phyloP scores from a whole-genome alignment of 1,140 invertebrate genomes.

The Saccostrea echinata region DNA sequence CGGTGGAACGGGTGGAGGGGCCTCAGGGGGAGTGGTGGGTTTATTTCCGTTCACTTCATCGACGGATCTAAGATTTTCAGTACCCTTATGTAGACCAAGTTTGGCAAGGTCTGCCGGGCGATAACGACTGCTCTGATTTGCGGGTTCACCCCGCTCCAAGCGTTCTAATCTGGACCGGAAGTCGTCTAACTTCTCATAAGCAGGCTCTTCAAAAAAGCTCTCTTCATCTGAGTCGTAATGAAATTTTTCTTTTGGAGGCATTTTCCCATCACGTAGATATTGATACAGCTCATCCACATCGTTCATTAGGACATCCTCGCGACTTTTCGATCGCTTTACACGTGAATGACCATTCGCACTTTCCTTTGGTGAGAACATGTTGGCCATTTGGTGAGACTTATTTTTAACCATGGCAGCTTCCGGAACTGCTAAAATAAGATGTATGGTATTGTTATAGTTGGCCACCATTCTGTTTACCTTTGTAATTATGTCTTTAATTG shows the following conservation, averaged over 20 bases:
- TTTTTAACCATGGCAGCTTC: constrained; percentile 66
- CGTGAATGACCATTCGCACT: constrained; percentile 65
- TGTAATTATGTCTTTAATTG: constrained; percentile 90
- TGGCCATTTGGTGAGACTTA: constrained; percentile 70
- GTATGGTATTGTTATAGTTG: constrained; percentile 91
- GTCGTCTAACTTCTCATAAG: constrained; percentile 75
- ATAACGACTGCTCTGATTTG: constrained; percentile 55
- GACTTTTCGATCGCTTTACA: constrained; percentile 68
- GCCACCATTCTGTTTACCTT: constrained; percentile 88
- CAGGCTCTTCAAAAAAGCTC: constrained; percentile 77
- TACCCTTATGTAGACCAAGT: constrained; percentile 16
- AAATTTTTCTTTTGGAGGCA: constrained; percentile 83
- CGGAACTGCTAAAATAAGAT: constrained; percentile 80
- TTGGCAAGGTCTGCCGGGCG: constrained; percentile 21
- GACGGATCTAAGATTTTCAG: constrained; percentile 1
- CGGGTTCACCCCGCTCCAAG: constrained; percentile 66
- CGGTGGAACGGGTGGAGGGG: constrained; percentile 39
- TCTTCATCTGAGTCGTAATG: constrained; percentile 75
- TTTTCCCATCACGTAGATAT: constrained; percentile 92
- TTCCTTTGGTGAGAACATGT: constrained; percentile 67
- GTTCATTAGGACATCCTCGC: constrained; percentile 87
- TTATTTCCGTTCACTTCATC: not conserved
- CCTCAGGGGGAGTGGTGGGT: not conserved
- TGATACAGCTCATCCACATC: constrained; percentile 98
- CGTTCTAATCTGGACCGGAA: constrained; percentile 69